Conservation (phyloP, 1,140 invertebrate species). For the Condylostylus longicornis region DNA sequence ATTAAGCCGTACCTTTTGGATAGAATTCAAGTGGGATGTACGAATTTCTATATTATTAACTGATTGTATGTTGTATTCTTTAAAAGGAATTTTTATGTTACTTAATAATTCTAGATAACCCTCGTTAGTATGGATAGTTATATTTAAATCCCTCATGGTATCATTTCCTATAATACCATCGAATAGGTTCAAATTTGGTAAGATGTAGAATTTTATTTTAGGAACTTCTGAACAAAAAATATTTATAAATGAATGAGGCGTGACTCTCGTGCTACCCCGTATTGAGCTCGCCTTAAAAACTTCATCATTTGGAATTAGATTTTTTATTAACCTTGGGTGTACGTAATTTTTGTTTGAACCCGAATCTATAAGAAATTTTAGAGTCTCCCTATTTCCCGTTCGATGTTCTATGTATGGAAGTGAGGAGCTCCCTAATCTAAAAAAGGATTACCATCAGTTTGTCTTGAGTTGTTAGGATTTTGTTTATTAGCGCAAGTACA, state of each 20-base stretch:
- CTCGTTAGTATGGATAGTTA: background rate
- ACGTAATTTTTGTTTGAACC: conserved; percentile 2
- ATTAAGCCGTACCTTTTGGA: background rate
- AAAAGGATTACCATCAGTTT: too few species aligned
- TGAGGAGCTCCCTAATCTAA: background rate
- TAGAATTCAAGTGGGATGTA: background rate
- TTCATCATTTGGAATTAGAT: background rate
- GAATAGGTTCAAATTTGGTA: conserved; percentile 1
- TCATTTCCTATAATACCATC: conserved; percentile 1
- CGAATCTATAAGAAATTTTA: conserved; percentile 2
- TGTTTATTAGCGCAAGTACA: too few species aligned
- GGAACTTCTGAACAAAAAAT: background rate
- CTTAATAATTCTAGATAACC: background rate
- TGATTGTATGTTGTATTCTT: background rate
- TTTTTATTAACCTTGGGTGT: background rate
- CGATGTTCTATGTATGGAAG: background rate
- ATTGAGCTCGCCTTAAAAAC: conserved; percentile 2
- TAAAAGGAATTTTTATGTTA: background rate
- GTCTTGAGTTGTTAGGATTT: too few species aligned
- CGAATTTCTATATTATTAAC: conserved; percentile 1
- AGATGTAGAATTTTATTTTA: background rate
- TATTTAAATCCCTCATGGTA: background rate
- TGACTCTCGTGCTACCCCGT: background rate
- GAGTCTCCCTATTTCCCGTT: background rate
- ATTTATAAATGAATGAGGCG: background rate